phyloP scores from a whole-genome alignment of 2,113 vertebrate genomes.

The Catharus bicknelli region DNA sequence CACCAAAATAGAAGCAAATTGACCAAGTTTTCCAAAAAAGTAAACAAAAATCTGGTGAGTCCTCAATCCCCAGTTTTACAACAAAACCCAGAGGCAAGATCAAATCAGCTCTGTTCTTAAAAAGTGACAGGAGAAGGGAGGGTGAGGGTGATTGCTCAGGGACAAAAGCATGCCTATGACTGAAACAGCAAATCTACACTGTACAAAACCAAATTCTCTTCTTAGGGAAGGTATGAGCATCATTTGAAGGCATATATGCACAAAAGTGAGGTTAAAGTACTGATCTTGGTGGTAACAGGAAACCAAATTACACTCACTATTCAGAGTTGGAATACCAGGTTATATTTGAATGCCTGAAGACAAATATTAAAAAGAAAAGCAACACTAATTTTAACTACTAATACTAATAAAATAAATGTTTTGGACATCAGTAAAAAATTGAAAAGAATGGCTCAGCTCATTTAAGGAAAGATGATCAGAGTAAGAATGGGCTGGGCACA shows the following conservation, averaged over 20 bases:
- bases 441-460: not conserved
- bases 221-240: not conserved
- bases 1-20: not conserved
- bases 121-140: not conserved
- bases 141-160: not conserved
- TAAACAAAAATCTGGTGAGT: not conserved
- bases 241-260: not conserved
- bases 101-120: not conserved
- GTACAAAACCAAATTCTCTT: not conserved
- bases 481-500: not conserved
- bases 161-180: not conserved
- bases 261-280: not conserved
- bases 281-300: not conserved
- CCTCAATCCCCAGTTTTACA: accelerated
- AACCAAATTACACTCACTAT: not conserved
- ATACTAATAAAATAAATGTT: not conserved
- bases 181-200: not conserved
- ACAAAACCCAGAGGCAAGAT: not conserved
- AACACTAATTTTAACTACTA: not conserved
- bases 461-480: not conserved
- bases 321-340: not conserved
- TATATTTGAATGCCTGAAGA: not conserved
- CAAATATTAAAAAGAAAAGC: not conserved
- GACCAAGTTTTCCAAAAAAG: not conserved
- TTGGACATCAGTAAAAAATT: not conserved